Base-by-base conservation (phyloP, 2,888 invertebrate genomes). In the Lamellibrachia columna region DNA sequence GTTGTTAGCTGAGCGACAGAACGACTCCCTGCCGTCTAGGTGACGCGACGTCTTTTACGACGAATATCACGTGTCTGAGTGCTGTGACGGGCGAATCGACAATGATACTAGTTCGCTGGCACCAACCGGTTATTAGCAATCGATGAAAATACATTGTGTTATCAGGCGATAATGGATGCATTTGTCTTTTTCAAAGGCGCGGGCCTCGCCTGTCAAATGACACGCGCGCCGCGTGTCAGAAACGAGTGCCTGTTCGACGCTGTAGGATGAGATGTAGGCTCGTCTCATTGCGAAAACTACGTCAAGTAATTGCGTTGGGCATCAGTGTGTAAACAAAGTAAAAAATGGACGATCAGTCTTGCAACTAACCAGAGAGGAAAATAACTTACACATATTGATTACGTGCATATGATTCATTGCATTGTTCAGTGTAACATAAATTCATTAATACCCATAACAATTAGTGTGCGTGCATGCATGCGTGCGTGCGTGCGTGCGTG, bases 121-220 rank as follows among this genome's bases (percentile, higher is more conserved):
- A 75, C 75, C 75, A 75, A 75, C 75, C 75, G 75, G 60, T 75
- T 75, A 75, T 75, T 75, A 75, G 75, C 75, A 75, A 75, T 75
- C 75, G 75, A 75, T 75, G 75, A 75, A 75, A 75, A 75, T 75
- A 75, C 75, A 75, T 75, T 75, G 6, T 22, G 22, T n/a, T 75
- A n/a, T 15, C 75, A 75, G 75, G 75, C 75, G 22, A 75, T 75
- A 22, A 75, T 75, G 75, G 75, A 75, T 22, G 75, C 75, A n/a
- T 11, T 75, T 55, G 55, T 55, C 55, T 55, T 55, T 55, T 55
- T 55, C 8, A 55, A 55, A 55, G 55, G 55, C 55, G 6, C 1
- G 9, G 55, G 55, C 8, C 55, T 3, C 3, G 55, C 55, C 8
- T 9, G 55, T 55, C 7, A 55, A 55, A 55, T 55, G 2, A 55